A percentile compares a stretch with the other conserved stretches of the same genome.
These are phyloP conservation scores for Bolborhynchus lineola DNA, from an alignment of 2,113 vertebrate species.

Conservation along the genomic window DNA sequence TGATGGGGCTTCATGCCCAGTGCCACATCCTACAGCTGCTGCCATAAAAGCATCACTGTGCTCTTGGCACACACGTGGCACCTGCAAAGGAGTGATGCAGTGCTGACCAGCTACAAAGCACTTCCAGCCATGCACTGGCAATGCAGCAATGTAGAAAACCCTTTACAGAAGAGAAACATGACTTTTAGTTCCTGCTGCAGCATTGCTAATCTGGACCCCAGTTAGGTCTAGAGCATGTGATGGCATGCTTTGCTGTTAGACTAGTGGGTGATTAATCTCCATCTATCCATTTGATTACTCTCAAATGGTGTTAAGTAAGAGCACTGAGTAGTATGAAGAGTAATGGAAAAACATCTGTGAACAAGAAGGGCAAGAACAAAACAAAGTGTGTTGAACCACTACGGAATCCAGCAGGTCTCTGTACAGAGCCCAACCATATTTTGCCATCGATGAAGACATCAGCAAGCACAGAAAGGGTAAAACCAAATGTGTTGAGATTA, in stretches of 20 bases:
- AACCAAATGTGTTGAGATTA: neutral
- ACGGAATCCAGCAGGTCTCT: neutral
- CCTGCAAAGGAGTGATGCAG: neutral
- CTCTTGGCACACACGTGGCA: neutral
- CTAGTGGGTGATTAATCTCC: neutral
- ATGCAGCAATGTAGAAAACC: neutral
- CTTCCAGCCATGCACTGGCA: neutral
- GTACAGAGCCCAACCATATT: neutral
- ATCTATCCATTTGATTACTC: neutral
- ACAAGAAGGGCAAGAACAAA: neutral
- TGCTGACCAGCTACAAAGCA: neutral
- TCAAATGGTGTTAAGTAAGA: neutral
- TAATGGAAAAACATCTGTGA: neutral
- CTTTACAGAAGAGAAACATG: rapidly evolving
- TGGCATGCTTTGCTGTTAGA: neutral
- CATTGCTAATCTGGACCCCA: neutral
- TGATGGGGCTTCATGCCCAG: neutral
- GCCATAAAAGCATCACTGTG: neutral
- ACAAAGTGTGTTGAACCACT: neutral
- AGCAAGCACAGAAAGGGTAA: neutral
- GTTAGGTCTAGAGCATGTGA: neutral
- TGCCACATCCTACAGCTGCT: neutral
- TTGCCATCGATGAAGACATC: neutral
- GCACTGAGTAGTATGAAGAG: neutral
- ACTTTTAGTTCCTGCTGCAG: neutral